Conservation (phyloP, 2,797 vertebrate genomes). For the Rhinophrynus dorsalis region DNA sequence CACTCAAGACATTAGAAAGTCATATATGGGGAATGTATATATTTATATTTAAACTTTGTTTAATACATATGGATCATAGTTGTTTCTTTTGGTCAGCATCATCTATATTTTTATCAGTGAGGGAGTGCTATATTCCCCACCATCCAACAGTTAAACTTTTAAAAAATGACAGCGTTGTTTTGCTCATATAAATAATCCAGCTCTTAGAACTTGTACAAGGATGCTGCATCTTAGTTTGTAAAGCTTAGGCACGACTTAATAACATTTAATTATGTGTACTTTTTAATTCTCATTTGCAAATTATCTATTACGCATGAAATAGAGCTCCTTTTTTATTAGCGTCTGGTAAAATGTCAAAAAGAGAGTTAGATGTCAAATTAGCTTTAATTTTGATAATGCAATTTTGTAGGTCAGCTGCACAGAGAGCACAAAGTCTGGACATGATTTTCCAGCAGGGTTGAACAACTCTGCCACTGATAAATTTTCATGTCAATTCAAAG, state of each 20-base stretch:
- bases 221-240: not conserved
- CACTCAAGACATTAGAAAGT: too few species aligned
- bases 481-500: too few species aligned
- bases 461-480: too few species aligned
- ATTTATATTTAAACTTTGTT: too few species aligned
- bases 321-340: not conserved
- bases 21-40: too few species aligned
- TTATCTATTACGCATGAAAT: not conserved
- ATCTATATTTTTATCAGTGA: too few species aligned
- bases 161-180: too few species aligned
- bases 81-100: too few species aligned
- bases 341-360: not conserved
- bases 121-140: too few species aligned
- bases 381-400: not conserved
- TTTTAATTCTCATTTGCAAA: not conserved
- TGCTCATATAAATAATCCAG: not conserved
- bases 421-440: not conserved
- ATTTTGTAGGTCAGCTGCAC: not conserved
- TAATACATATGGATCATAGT: too few species aligned
- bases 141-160: too few species aligned
- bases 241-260: not conserved
- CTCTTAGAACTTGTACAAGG: not conserved
- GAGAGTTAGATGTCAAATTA: not conserved
- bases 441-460: too few species aligned
- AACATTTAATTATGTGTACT: not conserved